phyloP scores from a whole-genome alignment of 2,113 vertebrate genomes.

The Aviceda subcristata region DNA sequence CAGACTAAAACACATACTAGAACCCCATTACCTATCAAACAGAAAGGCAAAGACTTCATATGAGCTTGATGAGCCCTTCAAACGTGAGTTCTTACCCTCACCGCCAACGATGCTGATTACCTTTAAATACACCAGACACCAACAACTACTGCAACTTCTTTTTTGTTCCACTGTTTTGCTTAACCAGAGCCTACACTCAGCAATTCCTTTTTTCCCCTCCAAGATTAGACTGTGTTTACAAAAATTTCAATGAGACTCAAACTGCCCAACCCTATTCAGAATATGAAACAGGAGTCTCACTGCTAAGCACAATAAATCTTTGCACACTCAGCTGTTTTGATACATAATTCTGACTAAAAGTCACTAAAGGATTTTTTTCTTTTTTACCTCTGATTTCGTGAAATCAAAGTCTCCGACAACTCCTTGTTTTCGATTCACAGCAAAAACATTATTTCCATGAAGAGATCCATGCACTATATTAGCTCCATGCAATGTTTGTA shows the following conservation, averaged over 20 bases:
- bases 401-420: slow-evolving; percentile 85
- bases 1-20: neutral
- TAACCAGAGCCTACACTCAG: neutral
- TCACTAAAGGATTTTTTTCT: neutral
- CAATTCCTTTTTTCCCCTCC: neutral
- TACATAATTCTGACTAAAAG: neutral
- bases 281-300: neutral
- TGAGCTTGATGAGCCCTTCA: neutral
- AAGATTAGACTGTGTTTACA: neutral
- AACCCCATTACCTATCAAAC: neutral
- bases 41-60: neutral
- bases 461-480: slow-evolving; percentile 77
- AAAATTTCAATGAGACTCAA: neutral
- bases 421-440: slow-evolving; percentile 76
- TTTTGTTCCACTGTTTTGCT: neutral
- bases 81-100: neutral
- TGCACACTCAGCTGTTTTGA: neutral
- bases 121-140: neutral
- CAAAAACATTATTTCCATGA: slow-evolving; percentile 83
- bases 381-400: slow-evolving; percentile 76
- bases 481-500: slow-evolving; percentile 72
- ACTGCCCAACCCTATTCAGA: neutral
- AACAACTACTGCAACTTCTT: neutral
- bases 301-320: neutral
- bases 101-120: neutral